Evolutionary conservation across 1,140 invertebrate genomes (phyloP), one percentile per base, ranked within the genome.

Genomic region (Panagrolaimus sp.): DNA sequence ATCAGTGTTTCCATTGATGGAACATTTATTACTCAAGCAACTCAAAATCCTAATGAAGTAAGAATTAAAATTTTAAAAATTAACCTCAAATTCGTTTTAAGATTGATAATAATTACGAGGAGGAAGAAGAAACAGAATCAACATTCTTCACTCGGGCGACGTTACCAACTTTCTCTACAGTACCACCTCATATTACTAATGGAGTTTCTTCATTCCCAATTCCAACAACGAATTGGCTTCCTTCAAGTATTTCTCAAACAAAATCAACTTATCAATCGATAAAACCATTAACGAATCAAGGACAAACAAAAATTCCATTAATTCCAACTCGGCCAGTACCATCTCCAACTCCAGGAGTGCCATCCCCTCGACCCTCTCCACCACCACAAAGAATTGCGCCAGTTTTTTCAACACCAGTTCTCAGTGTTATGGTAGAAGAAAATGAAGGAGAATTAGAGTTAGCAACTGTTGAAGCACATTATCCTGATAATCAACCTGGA

Each of bases 381-480:
- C 32, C 28, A 69, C 10, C 65, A 26, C 38, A 64, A 63, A 44
- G 74, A 26, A 26, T 80, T 28, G 80, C 78, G 7, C 78, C 78
- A 15, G 70, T 80, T 26, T 80, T 80, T 67, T 55, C 67, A 26
- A 68, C 78, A 17, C 63, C 80, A 26, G 43, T 44, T 14, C 71
- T 80, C 15, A 71, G 68, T 46, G 74, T 80, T 17, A 68, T 73
- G 52, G 74, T 83, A 21, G 73, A 82, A 48, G 78, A 80, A 67
- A 83, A 82, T 68, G 71, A 76, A 21, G 73, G 66, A n/a, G 70
- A 83, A 63, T 28, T 83, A 0, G 80, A 80, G 46, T 63, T 80
- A 55, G 71, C 80, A 8, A 76, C 64, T 24, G 47, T 83, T 3
- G 65, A 72, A 63, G 79, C 79, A 28, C 52, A 69, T 46, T 81